Conservation (phyloP, 1,140 invertebrate species). For the Leptonema lineaticorne region DNA sequence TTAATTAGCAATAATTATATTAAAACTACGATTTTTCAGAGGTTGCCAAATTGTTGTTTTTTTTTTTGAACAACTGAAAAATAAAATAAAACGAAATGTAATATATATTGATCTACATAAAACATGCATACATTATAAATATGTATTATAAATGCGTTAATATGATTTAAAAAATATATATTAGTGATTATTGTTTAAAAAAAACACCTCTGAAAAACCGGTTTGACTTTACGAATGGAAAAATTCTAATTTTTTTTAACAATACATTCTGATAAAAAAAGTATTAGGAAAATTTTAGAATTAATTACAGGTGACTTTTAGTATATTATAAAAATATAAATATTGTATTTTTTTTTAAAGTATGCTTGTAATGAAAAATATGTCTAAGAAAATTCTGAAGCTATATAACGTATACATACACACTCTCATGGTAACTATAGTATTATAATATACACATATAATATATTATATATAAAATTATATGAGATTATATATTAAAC, state of each 20-base stretch:
- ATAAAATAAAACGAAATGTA: not conserved
- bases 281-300: too few species aligned
- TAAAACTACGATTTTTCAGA: constrained; percentile 18
- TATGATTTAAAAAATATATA: too few species aligned
- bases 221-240: too few species aligned
- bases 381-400: not conserved
- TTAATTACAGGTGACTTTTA: constrained; percentile 12
- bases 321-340: constrained; percentile 14
- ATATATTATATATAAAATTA: not conserved
- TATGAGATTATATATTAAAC: too few species aligned
- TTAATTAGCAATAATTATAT: too few species aligned
- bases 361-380: not conserved
- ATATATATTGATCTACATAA: too few species aligned
- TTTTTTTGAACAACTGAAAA: not conserved
- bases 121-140: too few species aligned
- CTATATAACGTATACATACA: not conserved
- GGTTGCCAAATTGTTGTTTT: not conserved
- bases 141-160: too few species aligned
- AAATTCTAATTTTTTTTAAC: too few species aligned
- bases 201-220: too few species aligned
- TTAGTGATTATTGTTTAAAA: too few species aligned
- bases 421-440: not conserved
- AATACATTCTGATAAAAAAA: too few species aligned
- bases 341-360: not conserved
- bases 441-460: not conserved